A percentile compares a stretch with the other conserved stretches of the same genome.
Evolutionary conservation across 2,888 invertebrate species (phyloP).

Genomic region (Ceraclea dissimilis): DNA sequence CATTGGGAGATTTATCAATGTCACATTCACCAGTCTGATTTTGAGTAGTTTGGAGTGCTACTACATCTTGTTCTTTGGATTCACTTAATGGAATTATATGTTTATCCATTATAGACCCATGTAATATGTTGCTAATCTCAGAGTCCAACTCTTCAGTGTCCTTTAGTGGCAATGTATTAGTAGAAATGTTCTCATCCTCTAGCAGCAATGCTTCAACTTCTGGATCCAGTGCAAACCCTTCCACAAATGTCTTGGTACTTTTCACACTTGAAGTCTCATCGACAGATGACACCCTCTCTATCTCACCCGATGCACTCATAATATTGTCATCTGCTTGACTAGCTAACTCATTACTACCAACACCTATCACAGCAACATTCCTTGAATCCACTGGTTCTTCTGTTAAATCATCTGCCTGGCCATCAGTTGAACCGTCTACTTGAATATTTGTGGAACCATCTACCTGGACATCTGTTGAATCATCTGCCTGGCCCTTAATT

Average conservation of each 20-base stretch:
- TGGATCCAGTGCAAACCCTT: slow-evolving; percentile 6
- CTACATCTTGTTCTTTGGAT: too few species aligned
- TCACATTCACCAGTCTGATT: too few species aligned
- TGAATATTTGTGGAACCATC: background rate
- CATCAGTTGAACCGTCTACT: background rate
- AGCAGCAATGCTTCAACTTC: slow-evolving; percentile 17
- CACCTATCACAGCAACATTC: background rate
- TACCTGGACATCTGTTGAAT: background rate
- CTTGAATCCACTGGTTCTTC: background rate
- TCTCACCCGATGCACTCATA: background rate
- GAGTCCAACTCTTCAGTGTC: slow-evolving; percentile 17
- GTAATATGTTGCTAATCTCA: slow-evolving; percentile 9
- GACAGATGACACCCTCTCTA: background rate
- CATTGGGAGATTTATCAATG: background rate
- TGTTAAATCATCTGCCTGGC: too few species aligned
- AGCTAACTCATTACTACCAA: background rate
- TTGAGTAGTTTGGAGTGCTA: too few species aligned
- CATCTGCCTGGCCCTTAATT: background rate
- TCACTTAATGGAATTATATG: too few species aligned
- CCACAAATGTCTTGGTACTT: slow-evolving; percentile 1
- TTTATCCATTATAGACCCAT: too few species aligned
- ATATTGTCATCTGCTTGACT: background rate
- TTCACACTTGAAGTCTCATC: background rate
- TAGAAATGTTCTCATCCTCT: slow-evolving; percentile 11
- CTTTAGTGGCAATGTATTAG: background rate